Base-by-base conservation (phyloP, 2,797 vertebrate species). In the Atherinosoma microstoma region DNA sequence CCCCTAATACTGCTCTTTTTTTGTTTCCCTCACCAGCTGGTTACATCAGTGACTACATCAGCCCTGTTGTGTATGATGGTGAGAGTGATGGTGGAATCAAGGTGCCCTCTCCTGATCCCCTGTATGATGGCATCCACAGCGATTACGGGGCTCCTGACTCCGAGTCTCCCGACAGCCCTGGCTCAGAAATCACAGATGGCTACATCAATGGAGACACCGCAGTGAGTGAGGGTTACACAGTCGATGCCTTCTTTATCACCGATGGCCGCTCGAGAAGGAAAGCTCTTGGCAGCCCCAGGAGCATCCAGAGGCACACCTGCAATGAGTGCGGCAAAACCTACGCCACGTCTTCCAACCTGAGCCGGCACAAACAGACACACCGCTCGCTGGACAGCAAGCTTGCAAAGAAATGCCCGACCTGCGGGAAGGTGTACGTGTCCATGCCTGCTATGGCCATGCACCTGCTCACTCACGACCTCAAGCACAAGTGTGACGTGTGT, bases 371-470 rank as follows among this genome's bases (percentile, higher is more conserved):
- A 95, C 97, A 98, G 94, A 98, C 97, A 63, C 97, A 98, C 89
- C 96, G 97, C 83, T 97, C 96, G 84, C 94, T 97, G 90, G 97
- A 98, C 94, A 97, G 97, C 94, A 96, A 97, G 94, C 93, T 98
- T 93, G 97, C 97, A 78, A 96, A 97, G 93, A 97, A 96, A 89
- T 98, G 97, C 83, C 96, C 95, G 0, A 97, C 97, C 73, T 98
- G 97, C 68, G 95, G 96, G 72, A 98, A 98, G 93, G 96, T 96
- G 88, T 98, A 98, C 75, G 97, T 98, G 88, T 98, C 97, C 94
- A 98, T 98, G 97, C 97, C 97, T 64, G 97, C 97, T 92, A 96
- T 98, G 96, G 97, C 97, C 88, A 98, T 98, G 97, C 97, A 98
- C 93, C 94, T 98, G 89, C 96, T 98, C 67, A 97, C 97, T 36